phyloP scores from a whole-genome alignment of 2,113 vertebrate genomes.

The Apteryx owenii region DNA sequence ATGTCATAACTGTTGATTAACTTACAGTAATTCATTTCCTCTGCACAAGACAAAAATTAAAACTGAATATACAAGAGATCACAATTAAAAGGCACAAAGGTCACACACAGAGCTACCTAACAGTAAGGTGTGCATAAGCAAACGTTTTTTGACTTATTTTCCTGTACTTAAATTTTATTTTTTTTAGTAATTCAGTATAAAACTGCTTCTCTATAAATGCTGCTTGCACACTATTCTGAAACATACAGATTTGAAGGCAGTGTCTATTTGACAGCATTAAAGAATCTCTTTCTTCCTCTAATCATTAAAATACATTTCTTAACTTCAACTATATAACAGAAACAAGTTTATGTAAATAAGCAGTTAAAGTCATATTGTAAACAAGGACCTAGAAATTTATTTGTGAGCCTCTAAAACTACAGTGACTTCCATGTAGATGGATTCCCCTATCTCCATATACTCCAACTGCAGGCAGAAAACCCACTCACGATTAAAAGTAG shows the following conservation, averaged over 20 bases:
- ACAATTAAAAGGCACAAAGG: background rate
- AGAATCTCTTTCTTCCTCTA: background rate
- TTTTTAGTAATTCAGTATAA: background rate
- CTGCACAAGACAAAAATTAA: background rate
- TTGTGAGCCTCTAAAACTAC: background rate
- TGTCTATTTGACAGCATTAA: background rate
- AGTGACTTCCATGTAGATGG: background rate
- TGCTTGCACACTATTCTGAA: background rate
- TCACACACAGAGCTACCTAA: background rate
- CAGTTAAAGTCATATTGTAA: background rate
- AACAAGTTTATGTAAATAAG: background rate
- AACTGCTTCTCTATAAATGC: background rate
- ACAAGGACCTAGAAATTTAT: background rate
- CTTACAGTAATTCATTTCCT: background rate
- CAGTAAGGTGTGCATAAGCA: background rate
- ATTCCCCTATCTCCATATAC: background rate
- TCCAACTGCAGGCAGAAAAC: background rate
- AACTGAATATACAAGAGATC: background rate
- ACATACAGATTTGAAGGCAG: background rate
- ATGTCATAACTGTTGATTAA: background rate
- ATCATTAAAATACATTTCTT: background rate
- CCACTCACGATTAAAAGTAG: background rate
- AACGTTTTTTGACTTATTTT: fast-evolving
- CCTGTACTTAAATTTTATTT: background rate
- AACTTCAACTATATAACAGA: background rate